phyloP scores from a whole-genome alignment of 1,140 invertebrate species.

The Agrilus planipennis region DNA sequence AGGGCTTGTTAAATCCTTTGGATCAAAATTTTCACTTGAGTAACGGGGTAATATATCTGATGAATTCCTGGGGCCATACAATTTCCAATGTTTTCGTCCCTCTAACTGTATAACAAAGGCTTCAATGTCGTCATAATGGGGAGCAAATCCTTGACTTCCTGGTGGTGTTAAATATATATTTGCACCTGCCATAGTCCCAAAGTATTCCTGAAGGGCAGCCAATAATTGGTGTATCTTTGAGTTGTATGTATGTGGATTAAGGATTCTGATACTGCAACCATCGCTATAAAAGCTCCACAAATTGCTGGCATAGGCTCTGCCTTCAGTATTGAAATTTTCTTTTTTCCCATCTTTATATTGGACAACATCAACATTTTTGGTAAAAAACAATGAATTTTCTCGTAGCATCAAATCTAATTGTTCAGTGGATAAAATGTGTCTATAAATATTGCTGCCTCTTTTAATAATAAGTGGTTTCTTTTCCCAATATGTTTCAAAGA shows the following conservation, averaged over 20 bases:
- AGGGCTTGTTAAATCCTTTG: conserved; percentile 66
- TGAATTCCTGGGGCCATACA: conserved; percentile 58
- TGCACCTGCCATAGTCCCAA: conserved; percentile 85
- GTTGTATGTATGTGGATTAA: conserved; percentile 90
- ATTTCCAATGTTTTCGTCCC: conserved; percentile 87
- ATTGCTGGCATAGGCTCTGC: conserved; percentile 51
- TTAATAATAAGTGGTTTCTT: conserved; percentile 63
- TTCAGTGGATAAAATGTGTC: conserved; percentile 58
- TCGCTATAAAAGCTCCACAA: conserved; percentile 88
- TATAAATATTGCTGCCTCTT: conserved; percentile 58
- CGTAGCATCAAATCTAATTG: conserved; percentile 68
- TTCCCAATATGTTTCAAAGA: conserved; percentile 68
- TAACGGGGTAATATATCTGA: conserved; percentile 48
- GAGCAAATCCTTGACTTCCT: conserved; percentile 92
- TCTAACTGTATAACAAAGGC: conserved; percentile 95
- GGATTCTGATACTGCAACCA: conserved; percentile 79
- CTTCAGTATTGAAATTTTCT: conserved; percentile 79
- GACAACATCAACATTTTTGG: conserved; percentile 84
- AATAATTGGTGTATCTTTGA: conserved; percentile 46
- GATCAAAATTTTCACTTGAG: conserved; percentile 74
- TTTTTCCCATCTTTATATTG: conserved; percentile 66
- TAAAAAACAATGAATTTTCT: conserved; percentile 62
- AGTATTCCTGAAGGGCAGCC: conserved; percentile 84
- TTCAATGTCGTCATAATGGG: conserved; percentile 98
- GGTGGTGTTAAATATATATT: conserved; percentile 95